Evolutionary conservation across 2,113 vertebrate genomes (phyloP), one percentile per base, ranked within the genome.

Genomic region (Bujurquina vittata): DNA sequence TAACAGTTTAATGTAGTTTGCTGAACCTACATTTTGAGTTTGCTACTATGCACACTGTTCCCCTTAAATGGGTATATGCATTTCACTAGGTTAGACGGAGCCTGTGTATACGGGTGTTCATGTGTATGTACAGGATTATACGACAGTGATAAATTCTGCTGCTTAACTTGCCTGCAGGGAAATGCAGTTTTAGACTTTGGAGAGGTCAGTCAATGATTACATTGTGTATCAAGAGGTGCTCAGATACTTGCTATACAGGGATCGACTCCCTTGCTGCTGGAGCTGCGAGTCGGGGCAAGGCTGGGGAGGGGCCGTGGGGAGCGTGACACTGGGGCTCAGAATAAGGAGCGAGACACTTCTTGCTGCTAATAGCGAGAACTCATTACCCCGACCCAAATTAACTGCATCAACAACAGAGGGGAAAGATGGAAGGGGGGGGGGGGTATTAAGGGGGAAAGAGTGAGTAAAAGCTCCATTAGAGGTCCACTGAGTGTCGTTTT

Each of bases 21-120:
- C 76, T 85, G 81, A 91, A 76, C 52, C 76, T 86, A 86, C 75
- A 84, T 84, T 90, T 91, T 74, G 14, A 87, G 77, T 89, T 91
- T 59, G 22, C 65, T 65, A 37, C 37, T 8, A 46, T 75, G 55
- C 81, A 81, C 54, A 10, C 75, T 54, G 31, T 79, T 73, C 58
- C 20, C 49, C 11, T 78, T 80, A 79, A 83, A 84, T 29, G 23
- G 75, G 5, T 43, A 26, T 60, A 60, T 83, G 77, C 77, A 33
- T 86, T 90, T 88, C 81, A 90, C 75, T 40, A 58, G 79, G 84
- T 76, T 22, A 17, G 46, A 55, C 15, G n/a, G 18, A 18, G 18
- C 7, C 4, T 35, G 59, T 75, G 65, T 78, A 65, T 63, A 35
- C 75, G 59, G 75, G 15, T 69, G 52, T 76, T 75, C 88, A 40